phyloP scores from a whole-genome alignment of 2,797 vertebrate species.

The Melanotaenia nigrans region DNA sequence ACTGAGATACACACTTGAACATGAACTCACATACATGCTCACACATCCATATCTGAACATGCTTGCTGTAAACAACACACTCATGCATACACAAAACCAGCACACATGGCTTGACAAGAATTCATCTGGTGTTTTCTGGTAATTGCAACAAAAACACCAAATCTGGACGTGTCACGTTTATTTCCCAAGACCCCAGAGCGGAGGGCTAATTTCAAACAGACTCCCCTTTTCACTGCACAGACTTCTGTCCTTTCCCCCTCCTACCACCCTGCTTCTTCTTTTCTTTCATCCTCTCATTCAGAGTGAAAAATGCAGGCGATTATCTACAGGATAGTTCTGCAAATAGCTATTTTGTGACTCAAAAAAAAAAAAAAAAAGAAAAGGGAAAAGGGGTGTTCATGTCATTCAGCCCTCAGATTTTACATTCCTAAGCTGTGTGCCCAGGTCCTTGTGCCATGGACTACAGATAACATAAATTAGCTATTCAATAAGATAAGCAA shows the following conservation, averaged over 20 bases:
- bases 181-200: slow-evolving; percentile 76
- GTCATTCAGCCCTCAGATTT: slow-evolving; percentile 78
- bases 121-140: slow-evolving; percentile 83
- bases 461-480: slow-evolving; percentile 69
- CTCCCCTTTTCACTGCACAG: slow-evolving; percentile 50
- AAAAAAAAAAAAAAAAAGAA: slow-evolving; percentile 59
- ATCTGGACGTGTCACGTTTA: slow-evolving; percentile 82
- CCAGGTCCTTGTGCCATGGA: slow-evolving; percentile 53
- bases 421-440: slow-evolving; percentile 73
- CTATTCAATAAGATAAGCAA: slow-evolving; percentile 67
- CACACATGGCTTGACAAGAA: slow-evolving; percentile 77
- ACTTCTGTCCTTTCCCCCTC: slow-evolving; percentile 49
- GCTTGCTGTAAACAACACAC: slow-evolving; percentile 29
- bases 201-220: slow-evolving; percentile 81
- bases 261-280: slow-evolving; percentile 17
- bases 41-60: slow-evolving; percentile 52
- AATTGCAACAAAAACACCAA: slow-evolving; percentile 85
- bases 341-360: slow-evolving; percentile 64
- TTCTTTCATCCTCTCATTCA: slow-evolving; percentile 41
- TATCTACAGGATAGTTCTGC: slow-evolving; percentile 23
- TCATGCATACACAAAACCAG: slow-evolving; percentile 60
- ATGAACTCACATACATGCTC: slow-evolving; percentile 33
- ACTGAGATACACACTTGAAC: slow-evolving; percentile 22
- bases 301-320: not conserved
- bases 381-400: slow-evolving; percentile 35